Evolutionary conservation across 1,140 invertebrate species (phyloP), one percentile per base, ranked within the genome.

Genomic region (Caenorhabditis inopinata): DNA sequence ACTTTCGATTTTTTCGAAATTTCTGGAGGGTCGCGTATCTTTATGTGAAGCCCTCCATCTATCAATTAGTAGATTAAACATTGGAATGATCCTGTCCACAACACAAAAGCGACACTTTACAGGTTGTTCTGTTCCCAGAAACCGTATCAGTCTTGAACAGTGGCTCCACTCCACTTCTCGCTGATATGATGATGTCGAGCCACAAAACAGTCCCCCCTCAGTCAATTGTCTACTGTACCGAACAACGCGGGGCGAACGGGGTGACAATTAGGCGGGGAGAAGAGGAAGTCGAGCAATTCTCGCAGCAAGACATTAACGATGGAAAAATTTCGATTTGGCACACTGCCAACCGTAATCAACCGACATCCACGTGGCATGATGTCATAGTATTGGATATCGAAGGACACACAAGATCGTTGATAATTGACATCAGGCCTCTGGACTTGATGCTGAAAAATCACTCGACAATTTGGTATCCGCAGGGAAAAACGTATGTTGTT

Each of bases 401-500:
- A 32, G 81, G 79, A 29, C 77, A 87, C 25, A 81, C 74, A 14
- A 62, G 86, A 23, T 85, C 86, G 12, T 42, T 87, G 21, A 18
- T 84, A 18, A 62, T 87, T 12, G 73, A 85, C 9, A 75, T 83
- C n/a, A 80, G 87, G 27, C 86, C 86, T 7, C 53, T 88, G 48
- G 85, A 88, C n/a, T 74, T 87, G 12, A 82, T 76, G 14, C 62
- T 88, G 46, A 75, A 86, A 11, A 88, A 87, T 75, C 83, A 86
- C 35, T 82, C 83, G 9, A 79, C 76, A n/a, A 88, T 88, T 46
- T 74, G 74, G 18, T 87, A 83, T 75, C 74, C 80, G 14, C 87
- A 88, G 76, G 87, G 87, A 49, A 85, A 83, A 47, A 88, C 87
- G 2, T 88, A 87, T 79, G 84, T 88, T 42, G 68, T 88, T 0